phyloP scores from a whole-genome alignment of 2,113 vertebrate species.

The Gavialis gangeticus region DNA sequence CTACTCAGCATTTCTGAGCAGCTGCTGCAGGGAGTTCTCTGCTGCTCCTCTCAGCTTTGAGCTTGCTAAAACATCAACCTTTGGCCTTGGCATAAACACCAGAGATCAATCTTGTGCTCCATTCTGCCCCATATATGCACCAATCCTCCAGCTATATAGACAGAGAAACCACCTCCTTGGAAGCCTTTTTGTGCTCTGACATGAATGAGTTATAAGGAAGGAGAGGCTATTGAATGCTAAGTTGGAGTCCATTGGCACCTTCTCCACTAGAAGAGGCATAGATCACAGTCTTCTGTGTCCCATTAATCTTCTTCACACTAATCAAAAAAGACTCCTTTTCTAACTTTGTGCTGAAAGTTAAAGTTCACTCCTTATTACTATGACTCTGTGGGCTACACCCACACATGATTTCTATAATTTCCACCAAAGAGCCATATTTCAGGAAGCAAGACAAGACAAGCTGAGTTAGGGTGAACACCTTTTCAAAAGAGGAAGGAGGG shows the following conservation, averaged over 20 bases:
- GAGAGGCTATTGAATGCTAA: background rate
- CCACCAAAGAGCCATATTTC: too few species aligned
- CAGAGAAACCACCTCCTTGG: background rate
- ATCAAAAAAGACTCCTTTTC: background rate
- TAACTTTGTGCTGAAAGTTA: background rate
- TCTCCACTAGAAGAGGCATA: background rate
- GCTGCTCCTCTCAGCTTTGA: background rate
- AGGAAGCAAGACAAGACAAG: too few species aligned
- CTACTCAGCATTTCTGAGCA: slow-evolving; percentile 24
- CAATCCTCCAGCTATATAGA: slow-evolving; percentile 11
- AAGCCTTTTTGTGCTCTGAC: background rate
- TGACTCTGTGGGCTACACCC: background rate
- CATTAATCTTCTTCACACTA: background rate
- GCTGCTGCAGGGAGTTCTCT: slow-evolving; percentile 27
- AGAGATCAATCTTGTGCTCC: background rate
- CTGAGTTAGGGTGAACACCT: too few species aligned
- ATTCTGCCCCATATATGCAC: background rate
- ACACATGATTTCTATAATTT: background rate
- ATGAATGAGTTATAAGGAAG: background rate
- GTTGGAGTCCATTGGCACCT: background rate
- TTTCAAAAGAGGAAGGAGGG: too few species aligned
- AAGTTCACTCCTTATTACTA: background rate
- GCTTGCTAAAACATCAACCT: slow-evolving; percentile 28
- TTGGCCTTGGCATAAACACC: background rate
- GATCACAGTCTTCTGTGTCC: accelerated